Evolutionary conservation across 2,113 vertebrate genomes (phyloP).

Genomic region (Junco hyemalis): DNA sequence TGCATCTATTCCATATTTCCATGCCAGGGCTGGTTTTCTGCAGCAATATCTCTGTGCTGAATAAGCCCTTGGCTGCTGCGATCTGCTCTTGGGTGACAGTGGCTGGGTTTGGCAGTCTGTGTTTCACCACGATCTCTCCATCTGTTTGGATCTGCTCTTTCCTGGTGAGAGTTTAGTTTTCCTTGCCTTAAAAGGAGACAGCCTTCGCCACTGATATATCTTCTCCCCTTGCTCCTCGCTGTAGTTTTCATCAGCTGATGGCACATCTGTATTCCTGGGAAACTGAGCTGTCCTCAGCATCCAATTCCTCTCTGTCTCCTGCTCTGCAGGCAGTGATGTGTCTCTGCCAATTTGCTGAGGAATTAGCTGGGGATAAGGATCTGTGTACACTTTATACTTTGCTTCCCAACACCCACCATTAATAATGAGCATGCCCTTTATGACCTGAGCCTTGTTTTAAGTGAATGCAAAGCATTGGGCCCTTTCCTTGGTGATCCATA

Average conservation of each 20-base stretch:
- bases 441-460: slow-evolving; percentile 38
- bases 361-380: slow-evolving; percentile 54
- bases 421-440: slow-evolving; percentile 44
- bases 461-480: slow-evolving; percentile 19
- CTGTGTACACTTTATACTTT: slow-evolving; percentile 31
- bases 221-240: background rate
- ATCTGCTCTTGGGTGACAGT: background rate
- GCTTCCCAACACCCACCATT: slow-evolving; percentile 28
- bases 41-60: background rate
- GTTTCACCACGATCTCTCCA: background rate
- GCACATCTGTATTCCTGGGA: slow-evolving; percentile 53
- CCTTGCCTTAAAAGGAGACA: slow-evolving; percentile 43
- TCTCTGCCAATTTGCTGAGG: slow-evolving; percentile 49
- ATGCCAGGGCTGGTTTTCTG: background rate
- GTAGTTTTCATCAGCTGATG: slow-evolving; percentile 20
- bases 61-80: background rate
- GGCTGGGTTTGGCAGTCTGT: background rate
- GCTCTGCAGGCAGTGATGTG: slow-evolving; percentile 24
- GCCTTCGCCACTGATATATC: slow-evolving; percentile 11
- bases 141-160: background rate
- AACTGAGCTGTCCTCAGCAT: background rate
- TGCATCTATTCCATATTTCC: background rate
- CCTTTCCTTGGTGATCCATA: slow-evolving; percentile 5
- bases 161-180: background rate
- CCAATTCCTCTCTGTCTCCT: slow-evolving; percentile 56